These are phyloP conservation scores for Spicauda simplicius DNA, from an alignment of 2,888 invertebrate species.

Conservation along the genomic window DNA sequence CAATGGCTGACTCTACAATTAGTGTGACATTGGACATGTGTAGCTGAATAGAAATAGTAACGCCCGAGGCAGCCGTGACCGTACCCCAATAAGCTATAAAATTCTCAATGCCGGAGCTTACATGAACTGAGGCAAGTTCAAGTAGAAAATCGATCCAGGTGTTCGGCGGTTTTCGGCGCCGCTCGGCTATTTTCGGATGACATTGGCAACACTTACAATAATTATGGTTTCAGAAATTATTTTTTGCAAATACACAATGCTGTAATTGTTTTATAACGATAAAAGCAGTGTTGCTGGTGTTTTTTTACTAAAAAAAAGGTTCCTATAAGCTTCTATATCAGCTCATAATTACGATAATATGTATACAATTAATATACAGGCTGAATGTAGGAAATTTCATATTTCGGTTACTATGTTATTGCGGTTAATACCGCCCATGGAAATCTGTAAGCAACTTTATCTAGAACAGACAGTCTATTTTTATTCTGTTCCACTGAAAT, in stretches of 20 bases:
- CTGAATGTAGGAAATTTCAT: too few species aligned
- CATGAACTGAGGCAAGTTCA: slow-evolving; percentile 63
- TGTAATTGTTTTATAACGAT: too few species aligned
- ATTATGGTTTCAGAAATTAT: slow-evolving; percentile 29
- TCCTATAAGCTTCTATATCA: too few species aligned
- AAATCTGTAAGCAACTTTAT: too few species aligned
- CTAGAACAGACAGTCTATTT: too few species aligned
- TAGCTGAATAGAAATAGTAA: slow-evolving; percentile 37
- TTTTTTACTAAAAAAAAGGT: too few species aligned
- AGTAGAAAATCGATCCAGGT: slow-evolving; percentile 69
- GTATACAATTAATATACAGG: too few species aligned
- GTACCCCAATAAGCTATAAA: slow-evolving; percentile 52
- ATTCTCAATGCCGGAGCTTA: slow-evolving; percentile 53
- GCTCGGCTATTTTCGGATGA: slow-evolving; percentile 52
- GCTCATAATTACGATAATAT: too few species aligned
- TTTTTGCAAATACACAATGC: background rate
- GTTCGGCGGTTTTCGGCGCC: slow-evolving; percentile 52
- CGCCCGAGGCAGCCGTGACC: slow-evolving; percentile 55
- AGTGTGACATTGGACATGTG: slow-evolving; percentile 21
- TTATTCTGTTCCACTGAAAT: too few species aligned
- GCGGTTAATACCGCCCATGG: too few species aligned
- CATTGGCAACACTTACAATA: slow-evolving; percentile 51
- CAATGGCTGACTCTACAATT: slow-evolving; percentile 13
- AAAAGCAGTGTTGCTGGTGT: too few species aligned
- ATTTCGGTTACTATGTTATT: too few species aligned